Evolutionary conservation across 2,888 invertebrate species (phyloP).

Genomic region (Azorinus chamasolen): DNA sequence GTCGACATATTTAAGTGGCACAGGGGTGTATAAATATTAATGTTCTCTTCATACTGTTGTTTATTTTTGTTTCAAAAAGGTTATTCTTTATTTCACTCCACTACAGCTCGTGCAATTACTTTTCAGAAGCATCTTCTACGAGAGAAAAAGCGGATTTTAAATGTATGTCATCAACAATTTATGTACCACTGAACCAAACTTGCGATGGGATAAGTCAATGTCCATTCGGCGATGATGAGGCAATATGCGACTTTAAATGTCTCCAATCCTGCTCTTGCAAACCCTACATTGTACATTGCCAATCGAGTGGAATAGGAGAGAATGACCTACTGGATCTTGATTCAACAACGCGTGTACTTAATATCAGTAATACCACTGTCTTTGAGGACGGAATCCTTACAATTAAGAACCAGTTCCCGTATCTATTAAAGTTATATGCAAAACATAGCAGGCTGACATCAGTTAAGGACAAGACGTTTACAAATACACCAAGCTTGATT

Average conservation of each 20-base stretch:
- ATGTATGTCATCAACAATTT: too few relatives aligned
- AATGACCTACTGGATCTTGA: background rate
- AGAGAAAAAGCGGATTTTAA: too few relatives aligned
- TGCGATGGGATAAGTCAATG: slow-evolving; percentile 30
- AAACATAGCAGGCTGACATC: background rate
- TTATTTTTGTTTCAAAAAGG: too few relatives aligned
- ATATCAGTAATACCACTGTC: slow-evolving; percentile 4
- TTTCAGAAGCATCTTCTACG: too few relatives aligned
- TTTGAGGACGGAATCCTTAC: background rate
- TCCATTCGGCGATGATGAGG: slow-evolving; percentile 31
- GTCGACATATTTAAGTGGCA: too few relatives aligned
- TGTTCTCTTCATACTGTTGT: too few relatives aligned
- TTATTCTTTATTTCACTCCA: too few relatives aligned
- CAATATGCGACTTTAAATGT: slow-evolving; percentile 19
- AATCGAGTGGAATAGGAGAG: background rate
- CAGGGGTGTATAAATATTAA: too few relatives aligned
- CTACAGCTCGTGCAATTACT: too few relatives aligned
- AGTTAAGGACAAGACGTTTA: slow-evolving; percentile 3
- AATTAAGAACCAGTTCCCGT: background rate
- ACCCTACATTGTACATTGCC: slow-evolving; percentile 11
- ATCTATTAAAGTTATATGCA: slow-evolving; percentile 4
- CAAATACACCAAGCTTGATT: background rate
- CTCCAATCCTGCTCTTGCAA: slow-evolving; percentile 13
- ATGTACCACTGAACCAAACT: background rate
- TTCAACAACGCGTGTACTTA: background rate